phyloP scores from a whole-genome alignment of 1,140 invertebrate species.

The Eriocheir sinensis region DNA sequence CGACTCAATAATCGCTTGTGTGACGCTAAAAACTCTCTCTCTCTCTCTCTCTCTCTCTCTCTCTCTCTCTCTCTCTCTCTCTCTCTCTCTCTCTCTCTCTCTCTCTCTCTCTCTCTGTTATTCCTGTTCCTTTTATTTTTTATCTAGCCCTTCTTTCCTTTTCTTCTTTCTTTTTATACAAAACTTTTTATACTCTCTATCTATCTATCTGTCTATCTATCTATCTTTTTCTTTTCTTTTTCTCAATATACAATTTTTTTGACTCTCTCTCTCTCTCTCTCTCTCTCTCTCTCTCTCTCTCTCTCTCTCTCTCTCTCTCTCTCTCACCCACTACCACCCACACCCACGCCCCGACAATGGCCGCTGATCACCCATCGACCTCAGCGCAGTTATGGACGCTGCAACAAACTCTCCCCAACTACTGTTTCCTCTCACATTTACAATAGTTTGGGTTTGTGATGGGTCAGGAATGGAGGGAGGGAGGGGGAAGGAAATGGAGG shows the following conservation, averaged over 20 bases:
- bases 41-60: too few species aligned
- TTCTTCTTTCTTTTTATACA: neutral
- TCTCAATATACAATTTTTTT: too few species aligned
- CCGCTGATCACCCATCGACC: neutral
- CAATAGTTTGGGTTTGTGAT: slow-evolving; percentile 25
- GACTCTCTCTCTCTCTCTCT: too few species aligned
- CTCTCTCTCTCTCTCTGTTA: too few species aligned
- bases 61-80: too few species aligned
- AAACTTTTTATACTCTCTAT: too few species aligned
- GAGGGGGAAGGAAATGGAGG: neutral
- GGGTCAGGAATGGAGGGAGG: neutral
- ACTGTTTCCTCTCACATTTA: slow-evolving; percentile 6
- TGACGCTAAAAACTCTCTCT: neutral
- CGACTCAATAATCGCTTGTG: neutral
- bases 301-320: neutral
- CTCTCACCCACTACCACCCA: neutral
- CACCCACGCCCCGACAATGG: neutral
- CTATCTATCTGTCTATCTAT: too few species aligned
- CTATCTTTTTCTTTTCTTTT: neutral
- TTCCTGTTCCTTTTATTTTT: too few species aligned
- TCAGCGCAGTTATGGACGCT: neutral
- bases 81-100: too few species aligned
- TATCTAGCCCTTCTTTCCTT: neutral
- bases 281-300: neutral
- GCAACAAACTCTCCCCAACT: neutral